These are phyloP conservation scores for Strigops habroptila DNA, from an alignment of 2,113 vertebrate genomes.

Conservation along the genomic window DNA sequence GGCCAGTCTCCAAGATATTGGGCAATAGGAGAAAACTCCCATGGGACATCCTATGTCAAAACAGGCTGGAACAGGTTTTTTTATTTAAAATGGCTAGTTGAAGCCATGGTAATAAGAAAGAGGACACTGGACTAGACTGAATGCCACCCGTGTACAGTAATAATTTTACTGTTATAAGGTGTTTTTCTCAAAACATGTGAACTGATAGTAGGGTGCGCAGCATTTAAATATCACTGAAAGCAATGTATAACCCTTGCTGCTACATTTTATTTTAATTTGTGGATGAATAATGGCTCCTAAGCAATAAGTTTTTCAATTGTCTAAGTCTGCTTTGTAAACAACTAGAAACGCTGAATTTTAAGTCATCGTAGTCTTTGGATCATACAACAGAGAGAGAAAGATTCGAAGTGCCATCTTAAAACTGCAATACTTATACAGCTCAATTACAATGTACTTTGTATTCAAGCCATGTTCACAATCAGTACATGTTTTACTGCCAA, in stretches of 20 bases:
- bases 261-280: background rate
- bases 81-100: background rate
- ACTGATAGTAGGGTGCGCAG: background rate
- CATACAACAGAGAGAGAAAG: background rate
- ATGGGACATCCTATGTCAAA: background rate
- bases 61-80: background rate
- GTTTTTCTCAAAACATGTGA: background rate
- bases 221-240: background rate
- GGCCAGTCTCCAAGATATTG: background rate
- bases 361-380: background rate
- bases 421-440: background rate
- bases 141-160: accelerated
- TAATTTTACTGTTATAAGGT: background rate
- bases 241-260: background rate
- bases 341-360: background rate
- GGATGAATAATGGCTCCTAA: background rate
- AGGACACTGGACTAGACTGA: background rate
- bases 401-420: background rate
- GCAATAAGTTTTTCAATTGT: background rate
- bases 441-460: background rate
- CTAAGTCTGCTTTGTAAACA: background rate
- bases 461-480: slow-evolving; percentile 21
- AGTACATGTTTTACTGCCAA: slow-evolving; percentile 42
- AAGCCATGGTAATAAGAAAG: background rate
- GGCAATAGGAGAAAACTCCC: background rate